phyloP scores from a whole-genome alignment of 2,888 invertebrate species.

The Aelia acuminata region DNA sequence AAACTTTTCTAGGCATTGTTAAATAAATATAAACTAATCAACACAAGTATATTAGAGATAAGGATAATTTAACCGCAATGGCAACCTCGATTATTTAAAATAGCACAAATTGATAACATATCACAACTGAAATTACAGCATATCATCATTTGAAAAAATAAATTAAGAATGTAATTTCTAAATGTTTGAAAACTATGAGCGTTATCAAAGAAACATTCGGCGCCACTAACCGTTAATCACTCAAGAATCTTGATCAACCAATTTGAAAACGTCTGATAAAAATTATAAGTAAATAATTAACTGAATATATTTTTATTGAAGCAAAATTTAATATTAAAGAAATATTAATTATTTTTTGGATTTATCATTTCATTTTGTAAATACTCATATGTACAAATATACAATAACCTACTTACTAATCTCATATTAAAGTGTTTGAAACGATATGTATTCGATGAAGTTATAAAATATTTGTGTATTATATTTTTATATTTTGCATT shows the following conservation, averaged over 20 bases:
- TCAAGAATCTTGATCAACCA: background rate
- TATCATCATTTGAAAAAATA: background rate
- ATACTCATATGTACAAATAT: background rate
- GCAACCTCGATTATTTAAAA: background rate
- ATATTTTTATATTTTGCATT: background rate
- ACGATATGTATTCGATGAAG: background rate
- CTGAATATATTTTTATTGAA: background rate
- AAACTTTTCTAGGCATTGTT: conserved; percentile 43
- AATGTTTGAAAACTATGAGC: background rate
- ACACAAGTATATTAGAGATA: background rate
- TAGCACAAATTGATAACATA: background rate
- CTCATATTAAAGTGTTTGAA: background rate
- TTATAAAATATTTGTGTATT: background rate
- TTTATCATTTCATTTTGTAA: background rate
- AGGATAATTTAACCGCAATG: background rate
- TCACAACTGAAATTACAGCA: background rate
- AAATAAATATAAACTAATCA: background rate
- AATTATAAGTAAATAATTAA: background rate
- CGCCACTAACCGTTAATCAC: background rate
- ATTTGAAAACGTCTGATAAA: background rate
- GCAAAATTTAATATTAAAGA: background rate
- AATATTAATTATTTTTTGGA: background rate
- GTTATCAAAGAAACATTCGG: background rate
- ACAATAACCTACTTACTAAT: background rate
- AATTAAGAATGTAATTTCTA: background rate